phyloP scores from a whole-genome alignment of 2,888 invertebrate genomes.

The Harpagoxenus sublaevis region DNA sequence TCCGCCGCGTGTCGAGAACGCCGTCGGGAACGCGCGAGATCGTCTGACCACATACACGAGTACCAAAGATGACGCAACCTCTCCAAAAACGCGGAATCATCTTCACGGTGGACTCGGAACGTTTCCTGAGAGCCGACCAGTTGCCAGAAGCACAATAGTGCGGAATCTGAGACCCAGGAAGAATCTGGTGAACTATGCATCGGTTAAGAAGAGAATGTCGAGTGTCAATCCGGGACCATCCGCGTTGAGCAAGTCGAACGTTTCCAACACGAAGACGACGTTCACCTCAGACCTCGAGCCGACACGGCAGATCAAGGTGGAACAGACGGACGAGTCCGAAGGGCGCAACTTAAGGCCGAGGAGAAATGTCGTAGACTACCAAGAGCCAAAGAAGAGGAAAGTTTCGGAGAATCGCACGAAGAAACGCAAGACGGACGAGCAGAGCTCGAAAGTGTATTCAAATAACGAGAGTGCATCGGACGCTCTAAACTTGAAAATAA shows the following conservation, averaged over 20 bases:
- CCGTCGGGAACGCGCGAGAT: not conserved
- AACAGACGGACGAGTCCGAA: conserved; percentile 64
- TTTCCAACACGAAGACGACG: conserved; percentile 35
- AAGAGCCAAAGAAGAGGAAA: conserved; percentile 60
- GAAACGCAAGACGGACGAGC: conserved; percentile 30
- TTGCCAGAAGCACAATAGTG: not conserved
- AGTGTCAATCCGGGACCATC: not conserved
- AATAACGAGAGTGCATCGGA: not conserved
- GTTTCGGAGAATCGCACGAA: not conserved
- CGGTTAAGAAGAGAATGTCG: conserved; percentile 56
- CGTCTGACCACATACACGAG: conserved; percentile 33
- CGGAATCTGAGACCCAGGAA: conserved; percentile 79
- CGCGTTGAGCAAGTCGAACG: not conserved
- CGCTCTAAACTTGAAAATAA: conserved; percentile 31
- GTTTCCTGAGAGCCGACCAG: not conserved
- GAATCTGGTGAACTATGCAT: conserved; percentile 70
- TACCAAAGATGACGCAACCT: conserved; percentile 33
- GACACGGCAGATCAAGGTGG: conserved; percentile 70
- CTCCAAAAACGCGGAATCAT: not conserved
- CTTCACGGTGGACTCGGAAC: not conserved
- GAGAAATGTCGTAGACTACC: conserved; percentile 70
- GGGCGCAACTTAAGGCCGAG: conserved; percentile 77
- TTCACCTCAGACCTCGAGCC: not conserved
- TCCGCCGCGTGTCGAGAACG: not conserved
- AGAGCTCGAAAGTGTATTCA: not conserved